Evolutionary conservation across 1,140 invertebrate genomes (phyloP), one percentile per base, ranked within the genome.

Genomic region (Drosophila repleta): DNA sequence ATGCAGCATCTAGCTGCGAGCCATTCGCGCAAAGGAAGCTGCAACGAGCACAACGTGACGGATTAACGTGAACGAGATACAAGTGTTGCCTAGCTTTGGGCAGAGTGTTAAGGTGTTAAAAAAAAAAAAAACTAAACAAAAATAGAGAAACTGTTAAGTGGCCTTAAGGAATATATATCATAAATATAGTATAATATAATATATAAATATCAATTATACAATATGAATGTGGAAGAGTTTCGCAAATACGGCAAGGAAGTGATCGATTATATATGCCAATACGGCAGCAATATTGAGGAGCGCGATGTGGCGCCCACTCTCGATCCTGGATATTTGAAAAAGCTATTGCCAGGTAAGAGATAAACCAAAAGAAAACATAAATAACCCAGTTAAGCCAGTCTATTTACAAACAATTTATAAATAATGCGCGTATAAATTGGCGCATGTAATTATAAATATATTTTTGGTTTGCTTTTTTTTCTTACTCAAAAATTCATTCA

Each of bases 261-360:
- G 96, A 95, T 99, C 24, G 98, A 99, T 91, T 99, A 97, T 88
- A 98, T 99, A 66, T 97, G 96, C 72, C 94, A 97, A 68, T 99
- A 98, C 90, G 92, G 96, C 83, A 94, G 96, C 35, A 97, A 94
- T 20, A 93, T 99, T 41, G 92, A 94, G 20, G 90, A 94, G 48
- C 93, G 96, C 65, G 92, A 96, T 68, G 97, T 98, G 1, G 97
- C 96, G n/a, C 96, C 97, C 1, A 94, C 94, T 70, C 94, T 97
- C 13, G 96, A 97, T 92, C 96, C 96, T 3, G 97, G 97, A 29
- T 99, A 98, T 91, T 92, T 99, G 39, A 94, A 94, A 79, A 91
- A 94, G 46, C 89, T 96, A 6, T 91, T 99, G 32, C 91, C 91
- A 74, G 81, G 90, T 91, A 72, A 60, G 78, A 20, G 32, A 17